phyloP scores from a whole-genome alignment of 2,113 vertebrate species.

The Oncorhynchus masou region DNA sequence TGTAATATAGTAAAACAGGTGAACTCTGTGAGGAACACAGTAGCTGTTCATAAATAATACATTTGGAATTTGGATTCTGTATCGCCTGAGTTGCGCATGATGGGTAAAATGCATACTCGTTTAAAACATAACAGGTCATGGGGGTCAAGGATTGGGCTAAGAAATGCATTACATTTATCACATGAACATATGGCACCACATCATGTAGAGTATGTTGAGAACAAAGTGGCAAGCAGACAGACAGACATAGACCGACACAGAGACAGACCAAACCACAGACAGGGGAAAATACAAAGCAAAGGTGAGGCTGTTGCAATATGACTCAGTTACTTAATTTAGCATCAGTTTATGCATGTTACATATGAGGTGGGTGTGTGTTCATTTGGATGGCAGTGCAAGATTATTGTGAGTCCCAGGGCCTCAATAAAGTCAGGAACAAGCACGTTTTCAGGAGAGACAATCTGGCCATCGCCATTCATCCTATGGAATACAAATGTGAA shows the following conservation, averaged over 20 bases:
- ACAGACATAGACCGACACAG: background rate
- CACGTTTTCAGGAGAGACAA: conserved; percentile 32
- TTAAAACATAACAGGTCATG: too few relatives aligned
- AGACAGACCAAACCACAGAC: background rate
- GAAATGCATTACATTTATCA: background rate
- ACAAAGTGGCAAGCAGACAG: background rate
- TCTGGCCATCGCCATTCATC: conserved; percentile 60
- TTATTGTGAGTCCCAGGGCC: conserved; percentile 56
- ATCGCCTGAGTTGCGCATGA: background rate
- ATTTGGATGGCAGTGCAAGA: conserved; percentile 36
- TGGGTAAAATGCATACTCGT: background rate
- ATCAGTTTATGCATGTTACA: background rate
- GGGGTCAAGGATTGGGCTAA: too few relatives aligned
- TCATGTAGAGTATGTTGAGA: background rate
- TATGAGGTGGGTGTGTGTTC: background rate
- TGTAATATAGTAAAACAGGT: conserved; percentile 86
- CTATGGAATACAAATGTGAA: conserved; percentile 41
- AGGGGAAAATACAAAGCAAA: background rate
- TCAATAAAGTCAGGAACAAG: conserved; percentile 49
- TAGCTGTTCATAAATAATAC: conserved; percentile 45
- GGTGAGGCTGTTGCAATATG: background rate
- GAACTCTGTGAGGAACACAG: conserved; percentile 77
- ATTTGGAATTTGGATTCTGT: background rate
- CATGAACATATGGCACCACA: background rate
- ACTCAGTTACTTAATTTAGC: too few relatives aligned